Conservation (phyloP, 2,797 vertebrate species). For the Eutrigla gurnardus region DNA sequence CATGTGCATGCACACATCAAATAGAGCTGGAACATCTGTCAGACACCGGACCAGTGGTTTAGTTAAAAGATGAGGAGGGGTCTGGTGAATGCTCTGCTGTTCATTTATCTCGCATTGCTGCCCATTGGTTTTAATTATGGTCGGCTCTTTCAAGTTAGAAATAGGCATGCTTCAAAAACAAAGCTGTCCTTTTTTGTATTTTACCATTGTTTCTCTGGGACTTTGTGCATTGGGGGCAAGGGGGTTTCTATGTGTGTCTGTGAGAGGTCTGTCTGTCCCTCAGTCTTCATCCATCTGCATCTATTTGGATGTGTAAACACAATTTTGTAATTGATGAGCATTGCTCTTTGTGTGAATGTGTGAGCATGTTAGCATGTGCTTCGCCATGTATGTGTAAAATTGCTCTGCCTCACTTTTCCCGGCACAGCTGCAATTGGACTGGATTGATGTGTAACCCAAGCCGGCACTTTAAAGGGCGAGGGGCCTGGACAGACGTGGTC, state of each 20-base stretch:
- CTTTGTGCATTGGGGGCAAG: conserved; percentile 32
- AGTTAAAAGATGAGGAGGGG: conserved; percentile 78
- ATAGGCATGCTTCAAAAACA: conserved; percentile 90
- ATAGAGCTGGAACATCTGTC: conserved; percentile 94
- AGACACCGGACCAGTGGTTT: conserved; percentile 93
- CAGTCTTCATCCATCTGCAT: conserved; percentile 61
- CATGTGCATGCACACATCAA: conserved; percentile 62
- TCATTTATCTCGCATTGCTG: conserved; percentile 94
- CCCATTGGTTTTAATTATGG: conserved; percentile 97
- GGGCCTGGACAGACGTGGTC: conserved; percentile 97
- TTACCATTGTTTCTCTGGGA: conserved; percentile 76
- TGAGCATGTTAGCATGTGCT: conserved; percentile 47
- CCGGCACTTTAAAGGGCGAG: conserved; percentile 96
- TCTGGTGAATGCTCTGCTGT: conserved; percentile 84
- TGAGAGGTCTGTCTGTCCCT: conserved; percentile 21
- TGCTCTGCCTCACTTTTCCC: conserved; percentile 73
- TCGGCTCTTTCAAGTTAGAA: conserved; percentile 90
- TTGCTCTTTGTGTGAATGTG: conserved; percentile 42
- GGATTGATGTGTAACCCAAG: conserved; percentile 98
- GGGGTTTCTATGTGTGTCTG: not conserved
- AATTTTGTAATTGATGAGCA: conserved; percentile 64
- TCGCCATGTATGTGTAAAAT: conserved; percentile 48
- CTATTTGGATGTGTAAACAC: conserved; percentile 60
- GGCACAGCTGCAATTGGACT: conserved; percentile 96
- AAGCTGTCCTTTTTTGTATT: conserved; percentile 88